A percentile compares a stretch with the other conserved stretches of the same genome.
Conservation (phyloP, 2,797 vertebrate species). For the Pagetopsis macropterus region DNA sequence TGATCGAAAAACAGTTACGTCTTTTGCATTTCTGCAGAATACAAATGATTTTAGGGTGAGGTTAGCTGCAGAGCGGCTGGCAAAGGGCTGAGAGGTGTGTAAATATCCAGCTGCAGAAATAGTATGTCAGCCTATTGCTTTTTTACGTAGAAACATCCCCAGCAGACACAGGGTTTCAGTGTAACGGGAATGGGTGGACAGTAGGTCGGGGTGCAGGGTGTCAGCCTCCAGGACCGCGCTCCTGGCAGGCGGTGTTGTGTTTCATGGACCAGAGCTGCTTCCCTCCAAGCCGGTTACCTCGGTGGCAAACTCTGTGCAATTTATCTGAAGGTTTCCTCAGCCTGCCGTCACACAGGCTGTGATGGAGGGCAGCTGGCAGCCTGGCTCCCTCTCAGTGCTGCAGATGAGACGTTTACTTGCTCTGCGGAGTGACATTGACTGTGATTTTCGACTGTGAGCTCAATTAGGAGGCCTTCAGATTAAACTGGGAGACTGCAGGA, state of each 20-base stretch:
- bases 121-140: not conserved
- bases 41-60: not conserved
- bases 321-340: conserved; percentile 31
- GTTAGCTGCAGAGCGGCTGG: not conserved
- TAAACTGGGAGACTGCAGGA: not conserved
- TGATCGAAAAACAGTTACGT: no score
- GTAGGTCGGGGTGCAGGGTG: not conserved
- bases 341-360: conserved; percentile 27
- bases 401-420: conserved; percentile 27
- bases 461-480: conserved; percentile 4
- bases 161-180: not conserved
- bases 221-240: conserved; percentile 10
- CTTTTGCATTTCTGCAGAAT: not conserved
- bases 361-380: conserved; percentile 44
- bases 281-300: conserved; percentile 18
- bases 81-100: not conserved
- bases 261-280: conserved; percentile 41
- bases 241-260: conserved; percentile 16
- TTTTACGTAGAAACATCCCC: conserved; percentile 3
- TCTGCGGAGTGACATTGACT: not conserved
- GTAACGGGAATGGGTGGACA: not conserved
- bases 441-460: conserved; percentile 22
- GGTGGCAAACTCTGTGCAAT: conserved; percentile 45
- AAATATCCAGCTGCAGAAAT: conserved; percentile 2
- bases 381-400: conserved; percentile 12